Conservation (phyloP, 2,113 vertebrate species). For the Poicephalus meyeri region DNA sequence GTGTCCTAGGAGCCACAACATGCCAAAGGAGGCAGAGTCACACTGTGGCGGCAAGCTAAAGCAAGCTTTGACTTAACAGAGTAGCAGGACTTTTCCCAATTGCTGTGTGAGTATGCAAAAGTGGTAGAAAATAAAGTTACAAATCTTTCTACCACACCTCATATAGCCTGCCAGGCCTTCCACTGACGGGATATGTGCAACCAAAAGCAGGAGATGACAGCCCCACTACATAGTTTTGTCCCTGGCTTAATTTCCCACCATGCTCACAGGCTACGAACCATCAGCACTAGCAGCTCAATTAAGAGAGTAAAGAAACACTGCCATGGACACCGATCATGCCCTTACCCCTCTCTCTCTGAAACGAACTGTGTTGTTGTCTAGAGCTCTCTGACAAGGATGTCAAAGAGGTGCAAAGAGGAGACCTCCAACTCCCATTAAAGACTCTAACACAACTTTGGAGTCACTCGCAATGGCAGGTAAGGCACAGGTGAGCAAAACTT, state of each 20-base stretch:
- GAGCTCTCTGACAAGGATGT: not conserved
- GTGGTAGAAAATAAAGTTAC: not conserved
- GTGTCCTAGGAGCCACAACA: not conserved
- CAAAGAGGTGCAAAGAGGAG: not conserved
- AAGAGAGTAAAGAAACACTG: not conserved
- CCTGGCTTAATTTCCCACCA: not conserved
- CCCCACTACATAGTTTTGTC: not conserved
- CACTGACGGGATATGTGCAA: not conserved
- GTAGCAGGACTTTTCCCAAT: not conserved
- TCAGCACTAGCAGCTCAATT: not conserved
- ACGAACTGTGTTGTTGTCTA: not conserved
- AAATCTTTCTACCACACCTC: not conserved
- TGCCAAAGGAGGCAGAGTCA: not conserved
- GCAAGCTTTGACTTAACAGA: not conserved
- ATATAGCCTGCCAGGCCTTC: not conserved
- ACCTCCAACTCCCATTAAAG: not conserved
- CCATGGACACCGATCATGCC: accelerated
- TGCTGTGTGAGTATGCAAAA: not conserved
- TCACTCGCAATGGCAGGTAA: not conserved
- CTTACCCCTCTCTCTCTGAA: not conserved
- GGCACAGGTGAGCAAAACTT: accelerated
- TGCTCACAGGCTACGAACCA: not conserved
- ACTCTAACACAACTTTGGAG: not conserved
- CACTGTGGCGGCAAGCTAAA: not conserved
- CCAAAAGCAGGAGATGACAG: not conserved